Conservation (phyloP, 2,888 invertebrate genomes). For the Ectemnius lituratus region DNA sequence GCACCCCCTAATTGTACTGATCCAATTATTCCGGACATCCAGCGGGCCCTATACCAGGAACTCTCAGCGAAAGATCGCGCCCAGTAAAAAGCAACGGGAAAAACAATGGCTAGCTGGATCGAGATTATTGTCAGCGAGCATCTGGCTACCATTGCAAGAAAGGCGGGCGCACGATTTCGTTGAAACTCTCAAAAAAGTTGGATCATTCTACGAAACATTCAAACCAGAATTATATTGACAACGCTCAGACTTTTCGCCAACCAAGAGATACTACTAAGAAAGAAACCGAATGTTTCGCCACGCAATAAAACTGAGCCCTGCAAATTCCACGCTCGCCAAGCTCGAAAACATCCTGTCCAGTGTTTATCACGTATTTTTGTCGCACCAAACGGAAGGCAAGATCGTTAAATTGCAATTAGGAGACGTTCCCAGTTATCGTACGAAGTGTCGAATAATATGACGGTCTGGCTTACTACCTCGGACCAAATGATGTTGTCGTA, state of each 20-base stretch:
- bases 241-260: too few relatives aligned
- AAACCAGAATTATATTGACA: too few relatives aligned
- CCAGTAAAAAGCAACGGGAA: constrained; percentile 9
- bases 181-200: too few relatives aligned
- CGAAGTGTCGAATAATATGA: constrained; percentile 23
- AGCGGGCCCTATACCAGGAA: constrained; percentile 24
- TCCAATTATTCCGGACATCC: constrained; percentile 66
- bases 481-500: constrained; percentile 56
- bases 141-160: not conserved
- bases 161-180: too few relatives aligned
- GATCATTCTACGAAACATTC: too few relatives aligned
- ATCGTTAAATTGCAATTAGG: constrained; percentile 44
- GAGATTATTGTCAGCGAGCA: constrained; percentile 11
- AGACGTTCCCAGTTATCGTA: constrained; percentile 29
- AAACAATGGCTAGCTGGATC: not conserved
- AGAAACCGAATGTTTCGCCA: too few relatives aligned
- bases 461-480: constrained; percentile 42
- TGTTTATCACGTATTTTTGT: constrained; percentile 15
- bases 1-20: constrained; percentile 62
- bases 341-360: constrained; percentile 14
- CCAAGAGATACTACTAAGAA: too few relatives aligned
- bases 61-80: constrained; percentile 15
- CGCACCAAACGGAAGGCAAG: constrained; percentile 29
- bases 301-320: not conserved
- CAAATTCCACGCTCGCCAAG: constrained; percentile 18